Percentiles rank a stretch among this genome's conserved stretches.
Conservation (phyloP, 1,140 invertebrate species). For the Aricia agestis region DNA sequence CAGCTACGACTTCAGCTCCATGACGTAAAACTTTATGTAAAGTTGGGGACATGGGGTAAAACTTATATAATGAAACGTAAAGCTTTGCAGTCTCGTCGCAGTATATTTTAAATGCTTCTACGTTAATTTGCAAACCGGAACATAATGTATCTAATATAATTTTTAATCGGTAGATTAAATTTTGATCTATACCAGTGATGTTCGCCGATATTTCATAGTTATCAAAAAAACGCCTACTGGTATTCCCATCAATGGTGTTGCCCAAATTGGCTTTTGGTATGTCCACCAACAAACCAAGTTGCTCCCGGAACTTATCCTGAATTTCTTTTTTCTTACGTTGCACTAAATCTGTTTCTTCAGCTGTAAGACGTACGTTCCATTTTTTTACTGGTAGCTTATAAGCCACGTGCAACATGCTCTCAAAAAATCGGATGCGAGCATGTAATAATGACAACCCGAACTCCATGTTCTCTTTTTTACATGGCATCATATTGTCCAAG, state of each 20-base stretch:
- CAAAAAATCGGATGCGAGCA: conserved; percentile 55
- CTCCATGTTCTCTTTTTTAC: conserved; percentile 31
- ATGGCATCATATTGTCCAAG: conserved; percentile 29
- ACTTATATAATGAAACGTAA: conserved; percentile 40
- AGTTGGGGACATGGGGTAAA: conserved; percentile 39
- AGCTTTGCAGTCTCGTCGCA: conserved; percentile 30
- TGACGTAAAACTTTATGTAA: conserved; percentile 53
- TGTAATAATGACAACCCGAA: conserved; percentile 53
- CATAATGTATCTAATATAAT: conserved; percentile 30
- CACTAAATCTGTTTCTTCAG: conserved; percentile 34
- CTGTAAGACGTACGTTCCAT: conserved; percentile 10
- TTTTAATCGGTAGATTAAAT: conserved; percentile 26
- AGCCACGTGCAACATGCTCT: conserved; percentile 49
- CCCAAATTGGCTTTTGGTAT: conserved; percentile 48
- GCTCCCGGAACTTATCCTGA: conserved; percentile 39
- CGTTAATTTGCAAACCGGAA: conserved; percentile 27
- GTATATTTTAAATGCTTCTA: too few relatives aligned
- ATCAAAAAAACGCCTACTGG: conserved; percentile 47
- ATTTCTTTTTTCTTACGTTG: conserved; percentile 41
- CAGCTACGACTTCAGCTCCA: conserved; percentile 31
- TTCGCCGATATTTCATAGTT: conserved; percentile 34
- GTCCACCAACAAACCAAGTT: conserved; percentile 44
- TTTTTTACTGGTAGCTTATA: conserved; percentile 49
- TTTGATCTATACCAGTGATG: conserved; percentile 39
- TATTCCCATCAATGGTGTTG: conserved; percentile 56